Percentiles rank a stretch among this genome's conserved stretches.
Conservation (phyloP, 2,113 vertebrate genomes). For the Hassar affinis region DNA sequence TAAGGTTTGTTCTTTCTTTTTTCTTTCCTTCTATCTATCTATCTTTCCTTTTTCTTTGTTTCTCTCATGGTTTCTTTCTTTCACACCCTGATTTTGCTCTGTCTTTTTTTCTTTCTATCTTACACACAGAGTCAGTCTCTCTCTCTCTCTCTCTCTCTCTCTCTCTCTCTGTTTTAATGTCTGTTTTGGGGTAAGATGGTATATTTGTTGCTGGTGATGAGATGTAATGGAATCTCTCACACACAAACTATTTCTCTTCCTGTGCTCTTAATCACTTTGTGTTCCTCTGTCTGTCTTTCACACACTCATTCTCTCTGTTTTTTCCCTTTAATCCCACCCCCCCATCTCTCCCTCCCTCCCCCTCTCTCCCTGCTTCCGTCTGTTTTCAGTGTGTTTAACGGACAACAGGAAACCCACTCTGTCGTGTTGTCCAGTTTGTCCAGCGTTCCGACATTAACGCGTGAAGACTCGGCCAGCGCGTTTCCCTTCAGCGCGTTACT, state of each 20-base stretch:
- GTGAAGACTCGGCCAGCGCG: neutral
- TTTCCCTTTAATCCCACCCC: neutral
- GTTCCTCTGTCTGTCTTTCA: neutral
- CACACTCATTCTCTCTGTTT: neutral
- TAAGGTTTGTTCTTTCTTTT: too few species aligned
- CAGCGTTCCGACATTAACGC: neutral
- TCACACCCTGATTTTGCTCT: too few species aligned
- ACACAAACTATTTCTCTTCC: too few species aligned
- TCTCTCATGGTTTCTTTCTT: neutral
- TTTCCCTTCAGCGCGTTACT: conserved; percentile 13
- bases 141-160: neutral
- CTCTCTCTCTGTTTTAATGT: neutral
- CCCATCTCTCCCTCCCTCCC: neutral
- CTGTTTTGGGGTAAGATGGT: neutral
- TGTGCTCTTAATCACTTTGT: neutral
- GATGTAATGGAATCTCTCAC: neutral
- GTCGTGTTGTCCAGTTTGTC: conserved; percentile 23
- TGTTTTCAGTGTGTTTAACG: conserved; percentile 16
- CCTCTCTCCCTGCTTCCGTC: neutral
- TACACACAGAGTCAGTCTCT: neutral
- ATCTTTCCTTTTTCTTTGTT: too few species aligned
- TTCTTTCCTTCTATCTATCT: neutral
- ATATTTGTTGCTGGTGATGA: neutral
- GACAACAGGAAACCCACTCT: conserved; percentile 15
- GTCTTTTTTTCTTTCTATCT: neutral